phyloP scores from a whole-genome alignment of 2,113 vertebrate species.

The Hippolais icterina region DNA sequence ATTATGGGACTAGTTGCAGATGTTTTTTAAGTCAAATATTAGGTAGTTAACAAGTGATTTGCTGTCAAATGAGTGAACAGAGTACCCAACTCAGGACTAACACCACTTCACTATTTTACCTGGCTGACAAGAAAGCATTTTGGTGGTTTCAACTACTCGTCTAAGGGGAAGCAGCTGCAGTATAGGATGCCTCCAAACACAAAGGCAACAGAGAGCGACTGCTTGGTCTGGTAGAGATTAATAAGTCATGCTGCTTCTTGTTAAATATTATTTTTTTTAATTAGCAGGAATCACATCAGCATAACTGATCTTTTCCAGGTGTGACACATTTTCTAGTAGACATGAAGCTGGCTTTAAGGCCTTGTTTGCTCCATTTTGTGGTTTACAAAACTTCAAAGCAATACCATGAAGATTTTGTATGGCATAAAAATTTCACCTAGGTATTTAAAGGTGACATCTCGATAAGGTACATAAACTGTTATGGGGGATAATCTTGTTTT shows the following conservation, averaged over 20 bases:
- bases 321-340: neutral
- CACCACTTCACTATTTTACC: neutral
- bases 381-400: neutral
- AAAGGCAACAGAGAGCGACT: neutral
- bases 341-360: neutral
- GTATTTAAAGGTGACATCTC: neutral
- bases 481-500: neutral
- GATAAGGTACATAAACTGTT: neutral
- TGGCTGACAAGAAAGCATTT: neutral
- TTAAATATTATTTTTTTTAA: neutral
- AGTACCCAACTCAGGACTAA: neutral
- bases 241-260: neutral
- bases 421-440: neutral
- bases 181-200: neutral
- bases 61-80: neutral
- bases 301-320: neutral
- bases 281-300: neutral
- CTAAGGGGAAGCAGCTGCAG: neutral
- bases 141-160: neutral
- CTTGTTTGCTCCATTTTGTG: neutral
- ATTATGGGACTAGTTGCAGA: neutral
- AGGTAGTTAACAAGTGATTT: neutral
- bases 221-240: neutral
- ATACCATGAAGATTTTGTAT: neutral
- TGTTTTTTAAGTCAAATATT: neutral